Evolutionary conservation across 2,797 vertebrate genomes (phyloP).

Genomic region (Aldrovandia affinis): DNA sequence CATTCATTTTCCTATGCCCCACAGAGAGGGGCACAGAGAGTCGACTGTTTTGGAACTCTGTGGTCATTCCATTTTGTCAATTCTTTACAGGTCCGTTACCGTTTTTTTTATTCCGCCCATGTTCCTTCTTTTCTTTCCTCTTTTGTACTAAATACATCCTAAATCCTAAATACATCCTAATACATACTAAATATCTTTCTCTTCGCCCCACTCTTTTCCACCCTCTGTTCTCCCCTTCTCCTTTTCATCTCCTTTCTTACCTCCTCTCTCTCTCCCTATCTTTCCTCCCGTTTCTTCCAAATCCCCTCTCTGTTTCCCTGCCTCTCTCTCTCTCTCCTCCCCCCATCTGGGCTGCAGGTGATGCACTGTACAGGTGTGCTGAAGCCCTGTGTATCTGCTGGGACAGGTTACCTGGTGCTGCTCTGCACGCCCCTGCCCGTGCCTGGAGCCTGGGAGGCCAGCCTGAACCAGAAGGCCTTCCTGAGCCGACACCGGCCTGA

Average conservation of each 20-base stretch:
- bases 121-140: background rate
- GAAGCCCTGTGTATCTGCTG: constrained; percentile 30
- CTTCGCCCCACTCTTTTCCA: background rate
- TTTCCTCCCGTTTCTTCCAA: background rate
- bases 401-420: constrained; percentile 47
- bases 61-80: too few species aligned
- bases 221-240: background rate
- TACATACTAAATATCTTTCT: too few species aligned
- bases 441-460: constrained; percentile 34
- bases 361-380: constrained; percentile 53
- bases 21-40: too few species aligned
- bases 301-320: too few species aligned
- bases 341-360: constrained; percentile 41
- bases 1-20: too few species aligned
- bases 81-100: too few species aligned
- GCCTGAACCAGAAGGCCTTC: constrained; percentile 44
- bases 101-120: background rate
- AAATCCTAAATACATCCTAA: too few species aligned
- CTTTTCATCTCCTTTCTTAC: background rate
- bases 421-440: constrained; percentile 51
- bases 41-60: too few species aligned
- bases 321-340: background rate
- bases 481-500: constrained; percentile 54
- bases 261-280: background rate
- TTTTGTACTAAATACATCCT: too few species aligned